Evolutionary conservation across 2,113 vertebrate genomes (phyloP).

Genomic region (Tupaia tana): DNA sequence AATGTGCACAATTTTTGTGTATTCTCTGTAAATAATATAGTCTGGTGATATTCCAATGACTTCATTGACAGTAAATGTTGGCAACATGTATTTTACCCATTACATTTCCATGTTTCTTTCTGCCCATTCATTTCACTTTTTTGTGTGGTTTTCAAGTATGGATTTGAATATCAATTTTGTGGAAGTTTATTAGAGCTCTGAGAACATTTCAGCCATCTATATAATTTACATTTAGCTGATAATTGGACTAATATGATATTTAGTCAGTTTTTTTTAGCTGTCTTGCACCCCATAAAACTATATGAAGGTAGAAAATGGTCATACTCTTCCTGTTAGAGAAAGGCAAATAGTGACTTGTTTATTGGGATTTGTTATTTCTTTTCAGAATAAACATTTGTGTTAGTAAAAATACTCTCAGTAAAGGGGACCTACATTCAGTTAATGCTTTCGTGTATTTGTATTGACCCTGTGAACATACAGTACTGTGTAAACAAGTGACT

Average conservation of each 20-base stretch:
- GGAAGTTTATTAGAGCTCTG: conserved; percentile 56
- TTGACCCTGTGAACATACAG: conserved; percentile 14
- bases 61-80: conserved; percentile 76
- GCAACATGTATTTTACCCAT: conserved; percentile 74
- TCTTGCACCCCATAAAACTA: conserved; percentile 44
- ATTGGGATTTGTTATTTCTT: conserved; percentile 64
- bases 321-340: conserved; percentile 44
- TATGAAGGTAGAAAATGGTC: conserved; percentile 56
- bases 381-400: conserved; percentile 53
- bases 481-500: conserved; percentile 30
- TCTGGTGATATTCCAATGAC: conserved; percentile 70
- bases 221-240: conserved; percentile 44
- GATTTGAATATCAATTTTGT: conserved; percentile 47
- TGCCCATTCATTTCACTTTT: conserved; percentile 76
- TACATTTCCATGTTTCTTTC: conserved; percentile 72
- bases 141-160: conserved; percentile 62
- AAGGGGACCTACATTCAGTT: conserved; percentile 10
- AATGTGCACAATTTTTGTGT: conserved; percentile 80
- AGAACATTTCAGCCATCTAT: conserved; percentile 55
- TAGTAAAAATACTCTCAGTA: conserved; percentile 48
- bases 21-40: conserved; percentile 80
- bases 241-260: conserved; percentile 57
- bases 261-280: conserved; percentile 60
- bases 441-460: background rate
- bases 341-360: conserved; percentile 27